phyloP scores from a whole-genome alignment of 2,113 vertebrate species.

The Butorides virescens region DNA sequence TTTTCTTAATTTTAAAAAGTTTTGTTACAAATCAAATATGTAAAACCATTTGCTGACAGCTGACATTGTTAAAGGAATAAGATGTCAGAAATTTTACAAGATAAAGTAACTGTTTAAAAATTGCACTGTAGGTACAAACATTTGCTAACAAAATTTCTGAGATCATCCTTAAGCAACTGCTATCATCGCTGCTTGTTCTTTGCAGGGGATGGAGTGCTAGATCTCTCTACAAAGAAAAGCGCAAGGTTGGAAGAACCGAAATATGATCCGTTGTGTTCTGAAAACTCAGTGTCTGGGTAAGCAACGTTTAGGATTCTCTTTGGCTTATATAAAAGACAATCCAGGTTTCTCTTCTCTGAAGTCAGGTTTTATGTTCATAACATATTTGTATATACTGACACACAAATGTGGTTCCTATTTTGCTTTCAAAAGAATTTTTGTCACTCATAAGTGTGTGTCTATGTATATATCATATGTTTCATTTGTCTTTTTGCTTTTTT shows the following conservation, averaged over 20 bases:
- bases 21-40: background rate
- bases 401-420: conserved; percentile 56
- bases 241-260: conserved; percentile 79
- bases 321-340: conserved; percentile 29
- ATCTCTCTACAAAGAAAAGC: conserved; percentile 94
- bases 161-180: conserved; percentile 12
- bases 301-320: conserved; percentile 70
- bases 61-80: background rate
- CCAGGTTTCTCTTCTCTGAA: conserved; percentile 49
- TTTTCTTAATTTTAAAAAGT: background rate
- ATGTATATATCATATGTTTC: conserved; percentile 76
- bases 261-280: conserved; percentile 80
- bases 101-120: background rate
- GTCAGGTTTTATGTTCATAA: conserved; percentile 57
- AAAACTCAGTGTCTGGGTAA: conserved; percentile 88
- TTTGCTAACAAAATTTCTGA: background rate
- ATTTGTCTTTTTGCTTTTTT: conserved; percentile 79
- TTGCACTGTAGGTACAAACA: background rate
- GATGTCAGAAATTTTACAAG: background rate
- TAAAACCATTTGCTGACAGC: background rate
- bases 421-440: conserved; percentile 70
- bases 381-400: conserved; percentile 62
- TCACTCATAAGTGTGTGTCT: conserved; percentile 80
- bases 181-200: conserved; percentile 24
- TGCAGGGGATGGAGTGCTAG: conserved; percentile 91